Evolutionary conservation across 2,797 vertebrate species (phyloP).

Genomic region (Champsocephalus gunnari): DNA sequence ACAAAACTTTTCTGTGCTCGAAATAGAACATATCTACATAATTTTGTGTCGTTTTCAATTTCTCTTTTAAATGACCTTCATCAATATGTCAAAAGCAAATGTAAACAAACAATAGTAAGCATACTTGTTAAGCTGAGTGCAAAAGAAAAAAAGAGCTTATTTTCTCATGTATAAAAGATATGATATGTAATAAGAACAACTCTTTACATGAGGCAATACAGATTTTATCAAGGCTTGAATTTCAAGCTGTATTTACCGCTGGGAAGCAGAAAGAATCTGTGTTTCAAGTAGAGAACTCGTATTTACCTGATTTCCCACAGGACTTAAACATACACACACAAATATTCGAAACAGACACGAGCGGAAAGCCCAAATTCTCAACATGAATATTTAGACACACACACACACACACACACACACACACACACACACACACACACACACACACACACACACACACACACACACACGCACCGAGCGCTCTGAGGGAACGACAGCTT

Average conservation of each 20-base stretch:
- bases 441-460: constrained; percentile 31
- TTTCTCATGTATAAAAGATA: constrained; percentile 8
- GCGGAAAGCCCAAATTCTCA: constrained; percentile 38
- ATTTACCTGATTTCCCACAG: constrained; percentile 73
- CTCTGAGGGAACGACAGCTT: constrained; percentile 53
- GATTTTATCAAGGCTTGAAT: constrained; percentile 45
- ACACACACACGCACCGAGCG: constrained; percentile 31
- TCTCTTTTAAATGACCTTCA: neutral
- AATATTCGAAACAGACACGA: constrained; percentile 48
- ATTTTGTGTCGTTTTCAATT: neutral
- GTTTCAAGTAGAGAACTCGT: constrained; percentile 54
- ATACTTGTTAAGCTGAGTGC: neutral
- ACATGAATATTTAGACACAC: constrained; percentile 57
- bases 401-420: no score
- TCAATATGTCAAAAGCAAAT: neutral
- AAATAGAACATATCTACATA: neutral
- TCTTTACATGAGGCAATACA: constrained; percentile 12
- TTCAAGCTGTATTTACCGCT: constrained; percentile 26
- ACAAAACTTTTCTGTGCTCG: neutral
- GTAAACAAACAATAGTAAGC: neutral
- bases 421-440: constrained; percentile 22
- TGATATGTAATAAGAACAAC: constrained; percentile 3
- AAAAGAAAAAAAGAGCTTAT: neutral
- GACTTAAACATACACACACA: constrained; percentile 46
- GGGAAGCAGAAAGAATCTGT: constrained; percentile 27